Percentiles rank a stretch among this genome's conserved stretches.
Evolutionary conservation across 2,888 invertebrate species (phyloP).

Genomic region (Panzeria rudis): DNA sequence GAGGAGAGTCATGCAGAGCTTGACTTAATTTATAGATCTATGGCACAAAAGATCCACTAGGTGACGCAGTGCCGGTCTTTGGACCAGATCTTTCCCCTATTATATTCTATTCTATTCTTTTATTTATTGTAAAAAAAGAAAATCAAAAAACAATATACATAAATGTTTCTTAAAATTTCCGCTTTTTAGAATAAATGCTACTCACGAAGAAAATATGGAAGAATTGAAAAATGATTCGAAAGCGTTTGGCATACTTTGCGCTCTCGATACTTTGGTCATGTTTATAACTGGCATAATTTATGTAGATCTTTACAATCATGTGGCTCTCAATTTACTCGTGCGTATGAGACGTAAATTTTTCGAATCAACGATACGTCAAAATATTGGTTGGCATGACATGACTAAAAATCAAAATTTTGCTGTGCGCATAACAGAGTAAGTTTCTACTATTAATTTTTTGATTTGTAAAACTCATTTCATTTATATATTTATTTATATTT

Average conservation of each 20-base stretch:
- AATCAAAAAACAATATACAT: no score
- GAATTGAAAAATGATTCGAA: constrained; percentile 87
- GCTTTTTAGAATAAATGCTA: constrained; percentile 84
- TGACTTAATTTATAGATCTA: no score
- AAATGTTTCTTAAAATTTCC: not conserved
- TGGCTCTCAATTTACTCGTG: constrained; percentile 87
- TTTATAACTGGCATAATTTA: constrained; percentile 87
- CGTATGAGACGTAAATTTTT: constrained; percentile 87
- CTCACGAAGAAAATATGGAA: constrained; percentile 85
- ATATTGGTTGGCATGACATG: constrained; percentile 90
- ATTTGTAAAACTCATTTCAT: not conserved
- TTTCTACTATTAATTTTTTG: constrained; percentile 72
- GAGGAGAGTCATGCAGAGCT: no score
- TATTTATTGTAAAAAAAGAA: no score
- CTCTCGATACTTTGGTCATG: constrained; percentile 86
- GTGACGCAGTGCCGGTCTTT: no score
- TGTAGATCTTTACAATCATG: constrained; percentile 88
- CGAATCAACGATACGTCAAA: constrained; percentile 88
- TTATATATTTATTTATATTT: constrained; percentile 16
- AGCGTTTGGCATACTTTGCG: constrained; percentile 87
- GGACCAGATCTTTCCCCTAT: no score
- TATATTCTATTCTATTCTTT: no score
- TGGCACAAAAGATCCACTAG: no score
- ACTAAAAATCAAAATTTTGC: constrained; percentile 90
- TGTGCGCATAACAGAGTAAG: constrained; percentile 90